phyloP scores from a whole-genome alignment of 2,113 vertebrate species.

The Ciconia stormi region DNA sequence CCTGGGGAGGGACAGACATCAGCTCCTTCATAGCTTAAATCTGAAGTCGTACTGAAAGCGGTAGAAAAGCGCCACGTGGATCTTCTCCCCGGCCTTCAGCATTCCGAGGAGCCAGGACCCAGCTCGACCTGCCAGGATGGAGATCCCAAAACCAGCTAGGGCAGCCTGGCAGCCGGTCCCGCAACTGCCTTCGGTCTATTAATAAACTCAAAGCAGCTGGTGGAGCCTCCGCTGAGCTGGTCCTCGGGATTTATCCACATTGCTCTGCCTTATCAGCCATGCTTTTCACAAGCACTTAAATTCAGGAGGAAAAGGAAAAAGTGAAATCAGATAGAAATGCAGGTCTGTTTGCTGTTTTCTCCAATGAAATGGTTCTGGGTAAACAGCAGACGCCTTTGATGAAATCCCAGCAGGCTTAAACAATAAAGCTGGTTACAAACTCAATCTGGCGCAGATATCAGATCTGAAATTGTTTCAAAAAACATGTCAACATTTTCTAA shows the following conservation, averaged over 20 bases:
- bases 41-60: not conserved
- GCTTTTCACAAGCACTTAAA: conserved; percentile 80
- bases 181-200: not conserved
- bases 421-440: conserved; percentile 86
- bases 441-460: conserved; percentile 83
- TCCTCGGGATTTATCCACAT: conserved; percentile 29
- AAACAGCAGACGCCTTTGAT: conserved; percentile 84
- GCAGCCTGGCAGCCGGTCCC: conserved; percentile 4
- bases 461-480: conserved; percentile 86
- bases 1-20: not conserved
- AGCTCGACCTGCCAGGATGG: not conserved
- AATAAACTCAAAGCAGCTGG: conserved; percentile 51
- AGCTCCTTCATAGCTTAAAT: not conserved
- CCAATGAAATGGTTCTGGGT: conserved; percentile 82
- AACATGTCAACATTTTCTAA: conserved; percentile 80
- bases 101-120: not conserved
- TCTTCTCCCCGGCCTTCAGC: not conserved
- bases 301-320: conserved; percentile 77
- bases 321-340: conserved; percentile 82
- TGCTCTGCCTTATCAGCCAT: conserved; percentile 74
- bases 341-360: conserved; percentile 83
- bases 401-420: conserved; percentile 86
- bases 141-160: not conserved
- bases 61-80: not conserved
- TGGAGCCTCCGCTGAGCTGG: not conserved